Percentiles rank a stretch among this genome's conserved stretches.
Evolutionary conservation across 2,888 invertebrate genomes (phyloP).

Genomic region (Morpho achilles): DNA sequence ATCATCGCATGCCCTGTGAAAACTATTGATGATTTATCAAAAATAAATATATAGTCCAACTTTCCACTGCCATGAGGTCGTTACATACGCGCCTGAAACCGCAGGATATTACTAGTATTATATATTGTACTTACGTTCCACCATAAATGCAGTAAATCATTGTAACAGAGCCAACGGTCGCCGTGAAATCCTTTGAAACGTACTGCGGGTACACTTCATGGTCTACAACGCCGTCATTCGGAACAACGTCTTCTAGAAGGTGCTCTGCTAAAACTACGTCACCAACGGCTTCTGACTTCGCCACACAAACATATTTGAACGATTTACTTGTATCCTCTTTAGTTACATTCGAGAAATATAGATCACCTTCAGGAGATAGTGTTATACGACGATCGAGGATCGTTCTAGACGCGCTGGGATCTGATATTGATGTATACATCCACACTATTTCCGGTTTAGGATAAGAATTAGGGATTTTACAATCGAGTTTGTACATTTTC

Average conservation of each 20-base stretch:
- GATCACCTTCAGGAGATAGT: slow-evolving; percentile 43
- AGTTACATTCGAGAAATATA: slow-evolving; percentile 56
- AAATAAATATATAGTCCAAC: no score
- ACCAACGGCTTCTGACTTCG: not conserved
- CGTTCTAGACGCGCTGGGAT: not conserved
- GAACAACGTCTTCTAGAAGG: slow-evolving; percentile 19
- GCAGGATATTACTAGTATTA: no score
- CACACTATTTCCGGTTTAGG: slow-evolving; percentile 56
- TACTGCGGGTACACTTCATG: slow-evolving; percentile 51
- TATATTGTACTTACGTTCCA: slow-evolving; percentile 50
- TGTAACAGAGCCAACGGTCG: slow-evolving; percentile 44
- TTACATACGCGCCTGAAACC: no score
- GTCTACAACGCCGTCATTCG: slow-evolving; percentile 16
- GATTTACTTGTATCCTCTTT: slow-evolving; percentile 38
- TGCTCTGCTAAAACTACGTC: slow-evolving; percentile 28
- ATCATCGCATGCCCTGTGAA: no score
- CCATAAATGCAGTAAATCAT: slow-evolving; percentile 64
- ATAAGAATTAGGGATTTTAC: slow-evolving; percentile 47
- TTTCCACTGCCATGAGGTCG: no score
- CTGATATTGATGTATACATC: slow-evolving; percentile 24
- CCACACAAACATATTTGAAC: slow-evolving; percentile 53
- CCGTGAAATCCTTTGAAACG: slow-evolving; percentile 45
- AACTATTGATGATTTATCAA: no score
- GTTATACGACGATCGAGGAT: slow-evolving; percentile 25
- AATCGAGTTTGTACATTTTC: slow-evolving; percentile 51